Conservation (phyloP, 2,797 vertebrate genomes). For the Lacerta viridis region DNA sequence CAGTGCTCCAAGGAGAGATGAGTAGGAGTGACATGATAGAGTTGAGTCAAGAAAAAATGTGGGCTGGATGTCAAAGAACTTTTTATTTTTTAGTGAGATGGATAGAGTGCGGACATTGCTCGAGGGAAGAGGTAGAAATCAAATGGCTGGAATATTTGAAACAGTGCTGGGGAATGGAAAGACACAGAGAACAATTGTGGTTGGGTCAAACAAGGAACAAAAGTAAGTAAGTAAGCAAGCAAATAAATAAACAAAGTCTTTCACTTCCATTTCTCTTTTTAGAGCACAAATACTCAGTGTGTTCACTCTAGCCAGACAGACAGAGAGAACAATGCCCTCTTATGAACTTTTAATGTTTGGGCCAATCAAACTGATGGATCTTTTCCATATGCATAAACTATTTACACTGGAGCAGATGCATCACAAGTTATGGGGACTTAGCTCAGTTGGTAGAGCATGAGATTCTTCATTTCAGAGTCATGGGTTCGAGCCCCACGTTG, state of each 20-base stretch:
- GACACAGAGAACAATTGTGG: conserved; percentile 36
- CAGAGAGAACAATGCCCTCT: background rate
- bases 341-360: conserved; percentile 18
- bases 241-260: conserved; percentile 33
- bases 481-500: too few species aligned
- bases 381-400: background rate
- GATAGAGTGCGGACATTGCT: conserved; percentile 78
- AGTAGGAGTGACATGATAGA: conserved; percentile 79
- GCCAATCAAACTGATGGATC: background rate
- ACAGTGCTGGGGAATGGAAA: conserved; percentile 70
- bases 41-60: conserved; percentile 79
- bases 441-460: background rate
- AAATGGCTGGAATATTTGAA: conserved; percentile 78
- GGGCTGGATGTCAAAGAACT: conserved; percentile 79
- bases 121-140: conserved; percentile 73
- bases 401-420: background rate
- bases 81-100: conserved; percentile 75
- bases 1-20: conserved; percentile 76
- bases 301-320: background rate
- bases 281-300: background rate
- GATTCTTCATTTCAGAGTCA: background rate
- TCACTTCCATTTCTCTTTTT: conserved; percentile 27
- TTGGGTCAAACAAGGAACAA: conserved; percentile 63
- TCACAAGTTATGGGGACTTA: background rate
- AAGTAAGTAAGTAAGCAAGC: background rate